Evolutionary conservation across 1,140 invertebrate species (phyloP), one percentile per base, ranked within the genome.

Genomic region (Trachymyrmex septentrionalis): DNA sequence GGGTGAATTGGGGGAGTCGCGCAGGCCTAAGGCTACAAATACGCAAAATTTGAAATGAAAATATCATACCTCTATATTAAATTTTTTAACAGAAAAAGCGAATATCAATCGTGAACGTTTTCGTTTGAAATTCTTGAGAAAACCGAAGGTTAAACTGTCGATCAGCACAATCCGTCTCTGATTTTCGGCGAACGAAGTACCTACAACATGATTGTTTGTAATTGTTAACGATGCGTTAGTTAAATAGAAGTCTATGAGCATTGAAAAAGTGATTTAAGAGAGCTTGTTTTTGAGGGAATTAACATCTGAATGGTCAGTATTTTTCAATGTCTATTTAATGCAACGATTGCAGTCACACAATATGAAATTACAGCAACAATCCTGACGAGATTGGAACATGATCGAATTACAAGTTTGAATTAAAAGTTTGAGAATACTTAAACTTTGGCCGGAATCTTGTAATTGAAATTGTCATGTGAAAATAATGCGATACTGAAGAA

Each of bases 301-400:
- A 16, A 81, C 48, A 21, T 24, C 27, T 53, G 19, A 66, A 38
- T 3, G 30, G 5, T 81, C 38, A 50, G 66, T 69, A 3, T 69
- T 14, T 21, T 4, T 44, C 38, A 44, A 57, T 16, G 10, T 44
- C 9, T 44, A 71, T 71, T 81, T 71, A 81, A 71, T 71, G 19
- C 30, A 30, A 12, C 21, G 30, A 71, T n/a, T 71, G 78, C 50
- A 53, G 50, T 44, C 5, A 10, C 64, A 19, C 78, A 71, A 81
- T 71, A 44, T 10, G 34, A 59, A 72, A 73, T 80, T 86, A 72
- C 38, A 81, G 27, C 5, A 73, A 76, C 55, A 57, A 76, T 61
- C 57, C 71, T 27, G 57, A 81, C 71, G 72, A 53, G 67, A 61
- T 87, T 75, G 44, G 48, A 85, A 81, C 69, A 89, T 67, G 61